Percentiles rank a stretch among this genome's conserved stretches.
Conservation (phyloP, 1,140 invertebrate genomes). For the Trichoplusia ni region DNA sequence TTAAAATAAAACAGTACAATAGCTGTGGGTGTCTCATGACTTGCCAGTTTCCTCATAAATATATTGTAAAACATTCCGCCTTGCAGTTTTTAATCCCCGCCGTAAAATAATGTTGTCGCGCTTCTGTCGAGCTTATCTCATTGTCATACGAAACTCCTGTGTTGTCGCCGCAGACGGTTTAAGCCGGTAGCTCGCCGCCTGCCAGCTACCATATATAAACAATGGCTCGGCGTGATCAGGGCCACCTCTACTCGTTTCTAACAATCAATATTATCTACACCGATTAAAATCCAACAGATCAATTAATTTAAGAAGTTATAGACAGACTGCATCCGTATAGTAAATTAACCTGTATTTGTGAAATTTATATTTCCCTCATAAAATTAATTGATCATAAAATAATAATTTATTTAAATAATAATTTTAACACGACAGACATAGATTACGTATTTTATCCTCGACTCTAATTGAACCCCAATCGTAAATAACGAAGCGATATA, state of each 20-base stretch:
- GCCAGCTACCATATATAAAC: constrained; percentile 17
- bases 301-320: background rate
- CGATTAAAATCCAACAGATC: background rate
- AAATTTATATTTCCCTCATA: too few relatives aligned
- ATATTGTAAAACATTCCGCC: background rate
- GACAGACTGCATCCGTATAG: too few relatives aligned
- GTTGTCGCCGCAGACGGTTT: constrained; percentile 21
- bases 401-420: too few relatives aligned
- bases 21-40: too few relatives aligned
- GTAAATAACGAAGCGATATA: too few relatives aligned
- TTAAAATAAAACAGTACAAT: background rate
- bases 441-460: too few relatives aligned
- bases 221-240: background rate
- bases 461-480: too few relatives aligned
- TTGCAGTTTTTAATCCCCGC: background rate
- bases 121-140: constrained; percentile 20
- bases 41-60: too few relatives aligned
- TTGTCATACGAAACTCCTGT: constrained; percentile 26
- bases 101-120: constrained; percentile 21
- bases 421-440: too few relatives aligned
- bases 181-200: constrained; percentile 25
- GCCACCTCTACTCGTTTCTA: background rate
- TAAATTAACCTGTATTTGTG: too few relatives aligned
- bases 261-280: background rate
- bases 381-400: too few relatives aligned